These are phyloP conservation scores for Cylloceria caligata DNA, from an alignment of 2,888 invertebrate genomes.

Conservation along the genomic window DNA sequence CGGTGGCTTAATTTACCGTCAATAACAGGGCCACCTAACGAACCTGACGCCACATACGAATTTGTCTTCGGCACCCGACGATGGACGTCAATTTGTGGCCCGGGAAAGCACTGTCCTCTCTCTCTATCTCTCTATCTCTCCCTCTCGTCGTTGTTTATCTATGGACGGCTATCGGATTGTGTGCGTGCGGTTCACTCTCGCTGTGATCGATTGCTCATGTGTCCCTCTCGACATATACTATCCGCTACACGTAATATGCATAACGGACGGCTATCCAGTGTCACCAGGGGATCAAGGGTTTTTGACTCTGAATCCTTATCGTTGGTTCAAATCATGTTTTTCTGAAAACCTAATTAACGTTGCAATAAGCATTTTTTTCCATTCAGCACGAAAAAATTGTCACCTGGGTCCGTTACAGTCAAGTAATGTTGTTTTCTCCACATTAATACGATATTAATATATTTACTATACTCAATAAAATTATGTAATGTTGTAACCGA, in stretches of 20 bases:
- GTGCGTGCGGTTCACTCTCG: constrained; percentile 43
- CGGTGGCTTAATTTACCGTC: constrained; percentile 49
- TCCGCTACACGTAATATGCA: constrained; percentile 19
- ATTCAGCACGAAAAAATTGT: too few species aligned
- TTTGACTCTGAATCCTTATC: constrained; percentile 7
- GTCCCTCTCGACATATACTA: constrained; percentile 43
- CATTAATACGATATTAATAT: too few species aligned
- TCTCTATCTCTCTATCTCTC: constrained; percentile 33
- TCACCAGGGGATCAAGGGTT: constrained; percentile 1
- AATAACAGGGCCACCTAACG: constrained; percentile 53
- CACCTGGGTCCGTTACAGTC: too few species aligned
- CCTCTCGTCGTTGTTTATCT: constrained; percentile 45
- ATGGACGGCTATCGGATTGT: constrained; percentile 36
- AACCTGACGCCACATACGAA: constrained; percentile 46
- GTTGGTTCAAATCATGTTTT: too few species aligned
- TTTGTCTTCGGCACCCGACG: constrained; percentile 54
- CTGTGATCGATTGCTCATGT: constrained; percentile 56
- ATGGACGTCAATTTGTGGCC: constrained; percentile 56
- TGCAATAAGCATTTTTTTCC: too few species aligned
- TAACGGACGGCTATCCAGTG: constrained; percentile 19
- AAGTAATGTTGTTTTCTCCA: too few species aligned
- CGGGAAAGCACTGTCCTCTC: constrained; percentile 9
- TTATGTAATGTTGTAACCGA: too few species aligned
- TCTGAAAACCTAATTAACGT: background rate
- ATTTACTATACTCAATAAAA: too few species aligned